phyloP scores from a whole-genome alignment of 2,888 invertebrate genomes.

The Cotesia congregata region DNA sequence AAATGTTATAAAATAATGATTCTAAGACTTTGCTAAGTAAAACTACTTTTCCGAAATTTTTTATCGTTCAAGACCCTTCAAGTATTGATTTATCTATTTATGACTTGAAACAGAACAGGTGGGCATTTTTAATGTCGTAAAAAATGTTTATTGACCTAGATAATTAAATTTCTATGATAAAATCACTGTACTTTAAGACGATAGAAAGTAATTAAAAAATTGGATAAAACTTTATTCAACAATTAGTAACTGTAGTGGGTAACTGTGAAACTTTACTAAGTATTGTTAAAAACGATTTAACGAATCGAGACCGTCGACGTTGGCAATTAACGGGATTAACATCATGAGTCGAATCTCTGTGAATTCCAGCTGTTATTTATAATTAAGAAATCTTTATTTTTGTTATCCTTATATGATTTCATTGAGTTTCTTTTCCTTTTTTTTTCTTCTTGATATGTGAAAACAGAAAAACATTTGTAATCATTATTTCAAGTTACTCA shows the following conservation, averaged over 20 bases:
- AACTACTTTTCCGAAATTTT: no score
- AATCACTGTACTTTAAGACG: background rate
- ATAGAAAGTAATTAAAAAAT: background rate
- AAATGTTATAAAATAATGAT: no score
- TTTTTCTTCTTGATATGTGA: background rate
- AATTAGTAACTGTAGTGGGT: slow-evolving; percentile 13
- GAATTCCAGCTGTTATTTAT: slow-evolving; percentile 19
- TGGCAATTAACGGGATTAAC: slow-evolving; percentile 39
- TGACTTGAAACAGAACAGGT: background rate
- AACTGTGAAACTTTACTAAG: slow-evolving; percentile 8
- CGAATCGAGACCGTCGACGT: slow-evolving; percentile 28
- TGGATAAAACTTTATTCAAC: background rate
- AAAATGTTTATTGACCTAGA: background rate
- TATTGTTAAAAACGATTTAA: slow-evolving; percentile 24
- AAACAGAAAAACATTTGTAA: background rate
- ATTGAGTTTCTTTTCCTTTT: background rate
- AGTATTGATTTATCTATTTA: background rate
- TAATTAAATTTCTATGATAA: background rate
- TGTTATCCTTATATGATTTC: background rate
- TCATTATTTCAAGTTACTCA: background rate
- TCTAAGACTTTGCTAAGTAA: no score
- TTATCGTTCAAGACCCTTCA: background rate
- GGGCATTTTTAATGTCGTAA: background rate
- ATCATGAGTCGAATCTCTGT: slow-evolving; percentile 25
- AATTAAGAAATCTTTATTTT: slow-evolving; percentile 16